These are phyloP conservation scores for Amaurobius ferox DNA, from an alignment of 2,888 invertebrate species.

Conservation along the genomic window DNA sequence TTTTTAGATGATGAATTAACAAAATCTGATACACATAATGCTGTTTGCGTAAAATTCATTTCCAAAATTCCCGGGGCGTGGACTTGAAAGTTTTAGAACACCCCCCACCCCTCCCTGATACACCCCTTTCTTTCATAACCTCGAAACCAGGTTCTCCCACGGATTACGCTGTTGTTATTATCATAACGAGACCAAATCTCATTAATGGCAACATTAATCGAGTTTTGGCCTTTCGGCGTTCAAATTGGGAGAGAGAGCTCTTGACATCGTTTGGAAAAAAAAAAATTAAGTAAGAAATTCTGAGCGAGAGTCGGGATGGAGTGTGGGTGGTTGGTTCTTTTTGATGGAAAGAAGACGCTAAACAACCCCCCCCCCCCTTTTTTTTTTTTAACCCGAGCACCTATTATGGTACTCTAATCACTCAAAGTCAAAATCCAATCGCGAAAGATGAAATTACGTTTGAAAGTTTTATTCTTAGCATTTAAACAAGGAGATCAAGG, in stretches of 20 bases:
- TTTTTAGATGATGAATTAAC: slow-evolving; percentile 6
- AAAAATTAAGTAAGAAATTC: not conserved
- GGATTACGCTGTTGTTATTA: slow-evolving; percentile 4
- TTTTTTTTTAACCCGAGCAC: no score
- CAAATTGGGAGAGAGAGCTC: not conserved
- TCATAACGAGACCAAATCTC: not conserved
- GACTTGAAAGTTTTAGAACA: no score
- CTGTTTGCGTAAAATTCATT: slow-evolving; percentile 4
- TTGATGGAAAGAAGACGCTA: not conserved
- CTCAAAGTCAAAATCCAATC: slow-evolving; percentile 66
- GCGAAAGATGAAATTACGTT: not conserved
- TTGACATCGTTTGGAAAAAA: not conserved
- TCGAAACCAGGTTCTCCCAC: not conserved
- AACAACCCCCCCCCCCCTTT: not conserved
- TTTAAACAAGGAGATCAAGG: not conserved
- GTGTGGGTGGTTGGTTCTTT: not conserved
- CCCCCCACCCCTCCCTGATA: not conserved
- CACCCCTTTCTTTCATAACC: not conserved
- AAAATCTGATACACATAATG: not conserved
- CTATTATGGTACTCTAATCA: slow-evolving; percentile 23
- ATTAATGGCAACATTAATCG: slow-evolving; percentile 17
- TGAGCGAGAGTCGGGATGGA: not conserved
- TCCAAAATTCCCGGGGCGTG: not conserved
- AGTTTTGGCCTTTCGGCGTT: not conserved
- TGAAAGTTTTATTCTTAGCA: not conserved